phyloP scores from a whole-genome alignment of 2,797 vertebrate species.

The Eutrigla gurnardus region DNA sequence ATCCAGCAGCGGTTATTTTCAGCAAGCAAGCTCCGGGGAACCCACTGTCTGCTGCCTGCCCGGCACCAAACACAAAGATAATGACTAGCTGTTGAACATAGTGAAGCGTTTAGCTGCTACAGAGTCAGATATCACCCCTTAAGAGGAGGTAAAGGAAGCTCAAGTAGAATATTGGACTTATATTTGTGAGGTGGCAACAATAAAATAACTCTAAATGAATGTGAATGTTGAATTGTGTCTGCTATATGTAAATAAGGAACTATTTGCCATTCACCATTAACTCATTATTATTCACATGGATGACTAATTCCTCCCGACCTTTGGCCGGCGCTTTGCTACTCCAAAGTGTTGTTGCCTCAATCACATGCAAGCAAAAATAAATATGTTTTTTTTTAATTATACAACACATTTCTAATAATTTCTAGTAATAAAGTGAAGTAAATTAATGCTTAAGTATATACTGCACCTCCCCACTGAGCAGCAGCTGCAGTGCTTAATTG shows the following conservation, averaged over 20 bases:
- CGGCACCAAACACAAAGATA: not conserved
- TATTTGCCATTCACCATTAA: not conserved
- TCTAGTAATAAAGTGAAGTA: no score
- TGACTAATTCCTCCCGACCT: no score
- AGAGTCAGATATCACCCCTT: not conserved
- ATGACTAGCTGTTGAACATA: not conserved
- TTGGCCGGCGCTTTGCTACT: no score
- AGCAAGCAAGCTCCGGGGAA: not conserved
- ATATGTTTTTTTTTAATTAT: no score
- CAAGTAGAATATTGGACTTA: not conserved
- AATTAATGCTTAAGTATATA: no score
- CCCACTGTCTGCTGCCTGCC: not conserved
- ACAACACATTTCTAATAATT: no score
- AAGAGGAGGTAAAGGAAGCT: not conserved
- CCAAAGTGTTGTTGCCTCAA: no score
- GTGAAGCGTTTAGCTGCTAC: not conserved
- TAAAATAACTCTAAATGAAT: not conserved
- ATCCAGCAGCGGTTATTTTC: not conserved
- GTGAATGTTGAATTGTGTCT: not conserved
- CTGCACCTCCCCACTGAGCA: no score
- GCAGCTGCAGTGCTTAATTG: no score
- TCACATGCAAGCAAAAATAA: no score
- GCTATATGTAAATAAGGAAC: no score
- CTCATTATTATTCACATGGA: no score
- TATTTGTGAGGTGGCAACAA: not conserved